These are phyloP conservation scores for Lepus townsendii DNA, from an alignment of 2,797 vertebrate genomes.

Conservation along the genomic window DNA sequence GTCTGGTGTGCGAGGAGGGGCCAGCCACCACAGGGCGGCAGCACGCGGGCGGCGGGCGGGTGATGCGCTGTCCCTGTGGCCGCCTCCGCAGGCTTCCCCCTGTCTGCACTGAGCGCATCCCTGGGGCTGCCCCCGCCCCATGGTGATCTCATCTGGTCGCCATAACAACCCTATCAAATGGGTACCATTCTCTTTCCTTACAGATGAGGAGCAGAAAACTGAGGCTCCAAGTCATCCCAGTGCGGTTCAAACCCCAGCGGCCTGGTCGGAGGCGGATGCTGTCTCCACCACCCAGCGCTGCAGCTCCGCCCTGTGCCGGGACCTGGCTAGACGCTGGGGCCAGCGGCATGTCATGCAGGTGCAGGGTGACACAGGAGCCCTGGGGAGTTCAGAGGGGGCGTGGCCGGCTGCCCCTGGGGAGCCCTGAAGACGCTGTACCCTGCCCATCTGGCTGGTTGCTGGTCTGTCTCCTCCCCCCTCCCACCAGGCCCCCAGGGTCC, in stretches of 20 bases:
- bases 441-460: too few species aligned
- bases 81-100: background rate
- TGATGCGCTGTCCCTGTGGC: background rate
- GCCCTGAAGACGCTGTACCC: too few species aligned
- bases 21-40: slow-evolving; percentile 52
- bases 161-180: background rate
- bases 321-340: background rate
- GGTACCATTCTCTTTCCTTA: background rate
- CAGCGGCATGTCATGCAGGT: rapidly evolving
- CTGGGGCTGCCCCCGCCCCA: too few species aligned
- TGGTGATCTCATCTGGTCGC: background rate
- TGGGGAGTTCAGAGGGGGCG: background rate
- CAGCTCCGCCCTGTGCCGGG: background rate
- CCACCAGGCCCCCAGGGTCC: background rate
- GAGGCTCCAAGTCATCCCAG: background rate
- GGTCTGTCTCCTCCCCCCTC: background rate
- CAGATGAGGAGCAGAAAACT: background rate
- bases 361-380: background rate
- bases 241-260: background rate
- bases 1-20: slow-evolving; percentile 28
- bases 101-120: background rate
- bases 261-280: background rate
- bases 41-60: background rate
- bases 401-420: too few species aligned
- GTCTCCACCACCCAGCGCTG: background rate